Base-by-base conservation (phyloP, 1,140 invertebrate genomes). In the Antheraea mylitta region DNA sequence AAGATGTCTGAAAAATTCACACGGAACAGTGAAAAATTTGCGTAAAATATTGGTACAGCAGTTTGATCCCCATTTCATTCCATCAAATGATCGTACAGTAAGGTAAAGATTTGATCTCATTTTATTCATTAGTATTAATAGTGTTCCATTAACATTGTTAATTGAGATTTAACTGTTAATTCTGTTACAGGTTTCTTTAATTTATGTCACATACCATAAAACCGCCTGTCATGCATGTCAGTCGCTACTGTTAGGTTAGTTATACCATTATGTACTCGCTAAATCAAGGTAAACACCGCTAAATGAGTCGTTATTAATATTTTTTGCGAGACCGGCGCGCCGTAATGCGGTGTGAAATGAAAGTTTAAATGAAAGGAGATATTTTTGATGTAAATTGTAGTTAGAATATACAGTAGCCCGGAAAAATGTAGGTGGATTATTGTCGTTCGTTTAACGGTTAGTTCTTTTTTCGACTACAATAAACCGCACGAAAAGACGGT, bases 291-390 rank as follows among this genome's bases (percentile, higher is more conserved):
- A 30, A 71, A 69, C 70, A 58, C 45, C 36, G 58, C 42, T 67
- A 72, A 72, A 75, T 71, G 66, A 70, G 69, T 70, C 48, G 68
- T 70, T 76, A 67, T 73, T 73, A 64, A 75, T 30, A 30, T 80
- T 53, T 78, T 76, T 80, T 80, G 66, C 68, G 13, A 58, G 13
- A 67, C n/a, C 42, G 7, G 8, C 11, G 38, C 11, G 10, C 22
- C 6, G 64, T 74, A 76, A 78, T 62, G 68, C 64, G 62, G 74
- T 80, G 73, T 83, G 76, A 81, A 83, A 81, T 81, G 74, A 80
- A 75, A 74, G 72, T 71, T n/a, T 18, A 53, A 66, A 65, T 66
- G 64, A 61, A 60, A 69, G 8, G 64, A 45, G 64, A 61, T 53
- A 53, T 53, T 53, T 53, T 53, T 53, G 16, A 53, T 53, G 11